Evolutionary conservation across 2,797 vertebrate species (phyloP), one percentile per base, ranked within the genome.

Genomic region (Acipenser ruthenus): DNA sequence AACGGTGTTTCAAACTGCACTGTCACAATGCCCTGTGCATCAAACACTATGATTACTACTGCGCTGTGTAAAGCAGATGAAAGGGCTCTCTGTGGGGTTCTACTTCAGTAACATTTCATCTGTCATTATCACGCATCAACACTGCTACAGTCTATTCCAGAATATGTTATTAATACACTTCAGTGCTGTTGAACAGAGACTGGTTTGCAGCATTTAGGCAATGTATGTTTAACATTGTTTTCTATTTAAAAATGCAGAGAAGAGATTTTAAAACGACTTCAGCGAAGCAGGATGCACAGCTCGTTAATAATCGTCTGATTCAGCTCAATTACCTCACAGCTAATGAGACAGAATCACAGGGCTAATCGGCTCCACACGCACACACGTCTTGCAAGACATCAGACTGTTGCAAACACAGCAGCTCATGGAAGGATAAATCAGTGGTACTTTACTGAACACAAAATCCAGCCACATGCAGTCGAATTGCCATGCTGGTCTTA

Each of bases 1-100:
- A 78, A 80, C 65, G 70, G 78, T 66, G 63, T 73, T 75, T 56
- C 49, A 69, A 70, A 71, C 71, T 69, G 1, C n/a, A 65, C 11
- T 65, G 68, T 77, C 70, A 63, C 65, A 62, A 70, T 4, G 61
- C 50, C 71, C 37, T 6, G 66, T 55, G 63, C 13, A 53, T 12
- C 47, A 49, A 11, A 48, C 59, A 23, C 23, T 51, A 5, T 15
- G 50, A 47, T 56, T 67, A 60, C 37, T 15, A 59, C 8, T 12
- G 50, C 8, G 62, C 6, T n/a, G 50, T 49, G 6, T 6, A 13
- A 62, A 53, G 15, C 2, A 49, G 49, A 37, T 53, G 10, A 51
- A 23, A 13, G 60, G 58, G 51, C 11, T n/a, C 12, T 58, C 6
- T 13, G 23, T 37, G 23, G 23, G 23, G 23, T 37, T 37, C 23